Percentiles rank a stretch among this genome's conserved stretches.
Conservation (phyloP, 2,797 vertebrate species). For the Rhincodon typus region DNA sequence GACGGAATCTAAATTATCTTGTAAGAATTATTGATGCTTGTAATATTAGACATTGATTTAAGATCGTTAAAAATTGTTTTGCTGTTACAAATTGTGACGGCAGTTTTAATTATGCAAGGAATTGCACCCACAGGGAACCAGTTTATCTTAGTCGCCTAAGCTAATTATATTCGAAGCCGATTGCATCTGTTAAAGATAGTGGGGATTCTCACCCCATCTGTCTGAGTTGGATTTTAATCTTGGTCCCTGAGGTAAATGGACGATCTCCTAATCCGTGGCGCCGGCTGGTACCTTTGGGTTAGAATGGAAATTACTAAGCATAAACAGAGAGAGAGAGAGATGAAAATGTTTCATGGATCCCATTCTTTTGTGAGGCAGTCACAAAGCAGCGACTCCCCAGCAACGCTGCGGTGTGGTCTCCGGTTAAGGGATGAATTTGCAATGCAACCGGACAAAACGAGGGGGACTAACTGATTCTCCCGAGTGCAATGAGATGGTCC, state of each 20-base stretch:
- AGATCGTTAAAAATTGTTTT: background rate
- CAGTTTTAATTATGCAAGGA: conserved; percentile 15
- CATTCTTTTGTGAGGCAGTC: background rate
- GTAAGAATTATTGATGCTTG: background rate
- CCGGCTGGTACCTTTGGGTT: conserved; percentile 28
- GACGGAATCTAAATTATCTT: background rate
- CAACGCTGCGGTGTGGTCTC: background rate
- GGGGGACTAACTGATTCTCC: background rate
- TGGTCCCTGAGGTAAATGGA: conserved; percentile 28
- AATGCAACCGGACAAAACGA: background rate
- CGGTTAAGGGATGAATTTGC: background rate
- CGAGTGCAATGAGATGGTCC: conserved; percentile 7
- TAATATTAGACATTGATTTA: background rate
- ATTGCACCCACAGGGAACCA: conserved; percentile 27
- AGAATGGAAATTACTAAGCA: background rate
- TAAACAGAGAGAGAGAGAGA: background rate
- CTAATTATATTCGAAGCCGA: conserved; percentile 26
- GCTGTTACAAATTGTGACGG: background rate
- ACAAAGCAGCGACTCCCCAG: background rate
- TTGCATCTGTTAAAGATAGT: conserved; percentile 35
- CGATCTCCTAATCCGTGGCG: conserved; percentile 16
- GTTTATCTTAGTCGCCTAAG: conserved; percentile 29
- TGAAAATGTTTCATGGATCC: background rate
- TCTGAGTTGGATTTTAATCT: conserved; percentile 30
- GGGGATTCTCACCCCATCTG: conserved; percentile 35